Evolutionary conservation across 2,888 invertebrate species (phyloP), one percentile per base, ranked within the genome.

Genomic region (Caenorhabditis sp.): DNA sequence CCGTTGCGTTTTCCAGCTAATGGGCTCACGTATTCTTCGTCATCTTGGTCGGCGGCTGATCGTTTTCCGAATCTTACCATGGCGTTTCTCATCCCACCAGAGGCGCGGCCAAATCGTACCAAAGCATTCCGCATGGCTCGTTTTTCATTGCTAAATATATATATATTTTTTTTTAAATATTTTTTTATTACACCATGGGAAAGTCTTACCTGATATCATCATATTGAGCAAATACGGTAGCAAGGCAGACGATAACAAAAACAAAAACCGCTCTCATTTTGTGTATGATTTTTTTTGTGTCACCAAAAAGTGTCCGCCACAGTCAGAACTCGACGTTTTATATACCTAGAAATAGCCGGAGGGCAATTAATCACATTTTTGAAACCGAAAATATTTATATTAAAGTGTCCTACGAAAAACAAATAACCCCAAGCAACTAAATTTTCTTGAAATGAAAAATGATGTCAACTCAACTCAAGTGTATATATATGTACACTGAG

Each of bases 51-150:
- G 23, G 58, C 14, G 23, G 69, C 60, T 5, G 80, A 80, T 26
- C 82, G 70, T 62, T 83, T 83, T 63, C 81, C 83, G 66, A 82
- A 83, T 75, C 83, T 67, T 26, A 83, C 83, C 43, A 83, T 66
- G n/a, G 83, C 83, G 65, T 83, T 83, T 64, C 83, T 69, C 77
- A 81, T 79, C 50, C 82, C 82, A 52, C 82, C 80, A 43, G 72
- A 61, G 14, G 83, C 80, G 57, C 83, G 68, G 36, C 83, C 83
- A 63, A 83, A 83, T 38, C 83, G 78, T 31, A 83, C 82, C 54
- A 83, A 73, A 20, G 83, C 83, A 64, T 83, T 83, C 61, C 83
- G 77, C 83, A 83, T 83, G 14, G 83, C 81, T 53, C 83, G 76
- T 66, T 83, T 83, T 59, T 83, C 83, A 54, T 72, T 56, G 36